Evolutionary conservation across 37 sponge, comb jelly and placozoan genomes (phyloP).

Genomic region (Ephydatia muelleri): DNA sequence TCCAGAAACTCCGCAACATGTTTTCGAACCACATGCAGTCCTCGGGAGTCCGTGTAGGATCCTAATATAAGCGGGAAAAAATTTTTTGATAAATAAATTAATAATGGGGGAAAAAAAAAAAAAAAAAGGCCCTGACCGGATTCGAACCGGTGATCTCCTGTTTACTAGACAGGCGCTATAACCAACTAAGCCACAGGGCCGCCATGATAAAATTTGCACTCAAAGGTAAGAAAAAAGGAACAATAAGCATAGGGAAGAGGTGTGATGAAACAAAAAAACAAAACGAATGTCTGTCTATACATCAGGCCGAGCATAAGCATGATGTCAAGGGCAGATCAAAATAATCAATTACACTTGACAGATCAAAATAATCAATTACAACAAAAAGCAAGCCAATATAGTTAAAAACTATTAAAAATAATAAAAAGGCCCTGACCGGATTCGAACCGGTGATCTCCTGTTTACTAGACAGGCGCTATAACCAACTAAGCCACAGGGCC

Average conservation of each 20-base stretch:
- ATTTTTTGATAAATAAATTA: too few species aligned
- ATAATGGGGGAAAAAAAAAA: neutral
- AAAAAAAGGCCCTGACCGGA: slow-evolving; percentile 14
- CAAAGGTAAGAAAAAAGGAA: slow-evolving; percentile 5
- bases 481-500: slow-evolving; percentile 88
- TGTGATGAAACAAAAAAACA: slow-evolving; percentile 20
- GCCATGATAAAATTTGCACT: too few species aligned
- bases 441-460: slow-evolving; percentile 89
- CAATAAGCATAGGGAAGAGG: too few species aligned
- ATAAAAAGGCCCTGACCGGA: slow-evolving; percentile 79
- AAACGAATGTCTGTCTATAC: too few species aligned
- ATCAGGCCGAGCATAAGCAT: too few species aligned
- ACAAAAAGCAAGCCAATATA: too few species aligned
- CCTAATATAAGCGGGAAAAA: too few species aligned
- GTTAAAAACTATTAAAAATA: slow-evolving; percentile 25
- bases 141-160: slow-evolving; percentile 7
- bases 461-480: slow-evolving; percentile 91
- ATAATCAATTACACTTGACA: too few species aligned
- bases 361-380: too few species aligned
- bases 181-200: slow-evolving; percentile 2
- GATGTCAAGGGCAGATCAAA: too few species aligned
- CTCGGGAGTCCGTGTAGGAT: slow-evolving; percentile 89
- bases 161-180: neutral
- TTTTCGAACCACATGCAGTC: slow-evolving; percentile 64
- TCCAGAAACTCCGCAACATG: slow-evolving; percentile 87